Percentiles rank a stretch among this genome's conserved stretches.
phyloP scores from a whole-genome alignment of 2,797 vertebrate genomes.

The Lemur catta region DNA sequence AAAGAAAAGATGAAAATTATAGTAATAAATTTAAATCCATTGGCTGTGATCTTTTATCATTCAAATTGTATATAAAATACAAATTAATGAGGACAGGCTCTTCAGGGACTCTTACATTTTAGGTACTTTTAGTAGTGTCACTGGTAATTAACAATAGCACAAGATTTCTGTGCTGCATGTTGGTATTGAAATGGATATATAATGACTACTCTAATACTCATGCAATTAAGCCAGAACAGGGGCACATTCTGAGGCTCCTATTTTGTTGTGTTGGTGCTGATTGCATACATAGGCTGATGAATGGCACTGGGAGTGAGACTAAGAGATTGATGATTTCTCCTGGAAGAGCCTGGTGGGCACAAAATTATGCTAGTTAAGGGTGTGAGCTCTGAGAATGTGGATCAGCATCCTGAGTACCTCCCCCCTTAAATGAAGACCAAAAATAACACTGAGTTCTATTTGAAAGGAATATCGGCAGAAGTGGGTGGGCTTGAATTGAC shows the following conservation, averaged over 20 bases:
- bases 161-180: conserved; percentile 22
- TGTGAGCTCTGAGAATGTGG: neutral
- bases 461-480: neutral
- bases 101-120: conserved; percentile 56
- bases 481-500: neutral
- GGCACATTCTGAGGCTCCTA: conserved; percentile 15
- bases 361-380: conserved; percentile 27
- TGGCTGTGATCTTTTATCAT: conserved; percentile 26
- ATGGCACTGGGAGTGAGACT: neutral
- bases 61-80: conserved; percentile 47
- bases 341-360: neutral
- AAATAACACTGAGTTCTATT: conserved; percentile 27
- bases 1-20: conserved; percentile 26
- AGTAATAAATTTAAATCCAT: conserved; percentile 41
- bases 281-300: conserved; percentile 27
- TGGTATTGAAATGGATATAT: conserved; percentile 38
- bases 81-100: conserved; percentile 38
- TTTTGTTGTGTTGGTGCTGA: conserved; percentile 26
- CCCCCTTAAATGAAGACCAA: conserved; percentile 20
- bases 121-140: conserved; percentile 59
- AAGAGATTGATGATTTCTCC: conserved; percentile 32
- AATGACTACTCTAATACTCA: conserved; percentile 4
- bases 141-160: conserved; percentile 58
- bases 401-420: neutral
- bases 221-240: neutral